phyloP scores from a whole-genome alignment of 2,113 vertebrate genomes.

The Ictalurus furcatus region DNA sequence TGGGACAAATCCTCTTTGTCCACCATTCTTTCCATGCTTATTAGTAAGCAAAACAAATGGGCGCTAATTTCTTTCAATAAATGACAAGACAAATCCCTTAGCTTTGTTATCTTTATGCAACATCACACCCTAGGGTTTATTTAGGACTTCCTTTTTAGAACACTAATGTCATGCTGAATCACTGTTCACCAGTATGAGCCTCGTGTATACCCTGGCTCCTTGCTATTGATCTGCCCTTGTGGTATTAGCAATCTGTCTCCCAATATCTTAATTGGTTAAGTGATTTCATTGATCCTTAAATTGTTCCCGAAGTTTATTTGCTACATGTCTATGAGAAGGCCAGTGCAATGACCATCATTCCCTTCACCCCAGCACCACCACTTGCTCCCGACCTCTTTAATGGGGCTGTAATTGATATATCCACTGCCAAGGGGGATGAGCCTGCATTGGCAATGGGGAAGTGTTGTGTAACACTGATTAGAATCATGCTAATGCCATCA shows the following conservation, averaged over 20 bases:
- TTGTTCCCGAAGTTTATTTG: conserved; percentile 73
- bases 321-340: conserved; percentile 57
- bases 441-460: conserved; percentile 64
- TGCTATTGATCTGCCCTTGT: conserved; percentile 72
- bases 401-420: conserved; percentile 70
- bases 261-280: conserved; percentile 78
- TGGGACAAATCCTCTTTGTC: neutral
- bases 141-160: neutral
- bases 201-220: conserved; percentile 63
- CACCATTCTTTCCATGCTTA: neutral
- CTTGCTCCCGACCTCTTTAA: conserved; percentile 60
- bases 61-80: neutral
- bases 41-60: neutral
- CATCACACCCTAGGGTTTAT: conserved; percentile 8
- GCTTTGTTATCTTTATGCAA: conserved; percentile 61
- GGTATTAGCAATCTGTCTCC: conserved; percentile 76
- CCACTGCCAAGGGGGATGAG: conserved; percentile 47
- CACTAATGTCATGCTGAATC: conserved; percentile 54
- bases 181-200: conserved; percentile 35
- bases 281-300: conserved; percentile 76
- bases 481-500: conserved; percentile 40
- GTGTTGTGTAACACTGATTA: conserved; percentile 53
- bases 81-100: neutral
- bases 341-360: conserved; percentile 57
- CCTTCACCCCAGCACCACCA: conserved; percentile 55